phyloP scores from a whole-genome alignment of 2,113 vertebrate genomes.

The Amazona guildingii region DNA sequence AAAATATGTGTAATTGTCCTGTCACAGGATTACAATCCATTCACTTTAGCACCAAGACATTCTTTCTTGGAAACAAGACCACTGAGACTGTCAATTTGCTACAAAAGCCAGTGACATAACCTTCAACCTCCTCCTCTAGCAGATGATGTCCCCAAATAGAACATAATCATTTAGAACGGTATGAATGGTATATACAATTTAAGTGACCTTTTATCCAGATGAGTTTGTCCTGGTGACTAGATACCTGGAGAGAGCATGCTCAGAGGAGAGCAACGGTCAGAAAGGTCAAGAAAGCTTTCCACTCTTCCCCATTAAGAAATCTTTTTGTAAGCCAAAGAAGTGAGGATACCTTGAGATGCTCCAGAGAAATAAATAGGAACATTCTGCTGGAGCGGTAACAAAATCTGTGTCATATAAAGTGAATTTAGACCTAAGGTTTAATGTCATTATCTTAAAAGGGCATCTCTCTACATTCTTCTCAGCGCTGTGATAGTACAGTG shows the following conservation, averaged over 20 bases:
- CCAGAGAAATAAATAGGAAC: slow-evolving; percentile 34
- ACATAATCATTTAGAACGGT: background rate
- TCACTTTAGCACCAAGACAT: background rate
- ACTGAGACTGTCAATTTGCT: background rate
- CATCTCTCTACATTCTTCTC: slow-evolving; percentile 2
- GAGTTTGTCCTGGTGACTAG: slow-evolving; percentile 17
- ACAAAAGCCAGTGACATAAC: background rate
- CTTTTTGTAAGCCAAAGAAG: background rate
- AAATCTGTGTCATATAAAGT: background rate
- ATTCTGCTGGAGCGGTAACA: background rate
- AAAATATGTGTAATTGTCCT: background rate
- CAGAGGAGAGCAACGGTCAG: background rate
- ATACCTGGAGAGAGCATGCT: slow-evolving; percentile 6
- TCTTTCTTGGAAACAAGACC: background rate
- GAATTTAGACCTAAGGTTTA: slow-evolving; percentile 16
- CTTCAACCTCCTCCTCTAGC: background rate
- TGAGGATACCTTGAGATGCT: background rate
- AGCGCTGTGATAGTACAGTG: background rate
- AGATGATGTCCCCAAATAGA: background rate
- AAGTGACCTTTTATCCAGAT: background rate
- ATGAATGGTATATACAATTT: background rate
- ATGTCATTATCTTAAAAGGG: slow-evolving; percentile 33
- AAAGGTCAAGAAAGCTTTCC: slow-evolving; percentile 35
- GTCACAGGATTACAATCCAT: background rate
- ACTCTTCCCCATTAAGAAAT: background rate